Evolutionary conservation across 2,888 invertebrate genomes (phyloP), one percentile per base, ranked within the genome.

Genomic region (Apotomis capreana): DNA sequence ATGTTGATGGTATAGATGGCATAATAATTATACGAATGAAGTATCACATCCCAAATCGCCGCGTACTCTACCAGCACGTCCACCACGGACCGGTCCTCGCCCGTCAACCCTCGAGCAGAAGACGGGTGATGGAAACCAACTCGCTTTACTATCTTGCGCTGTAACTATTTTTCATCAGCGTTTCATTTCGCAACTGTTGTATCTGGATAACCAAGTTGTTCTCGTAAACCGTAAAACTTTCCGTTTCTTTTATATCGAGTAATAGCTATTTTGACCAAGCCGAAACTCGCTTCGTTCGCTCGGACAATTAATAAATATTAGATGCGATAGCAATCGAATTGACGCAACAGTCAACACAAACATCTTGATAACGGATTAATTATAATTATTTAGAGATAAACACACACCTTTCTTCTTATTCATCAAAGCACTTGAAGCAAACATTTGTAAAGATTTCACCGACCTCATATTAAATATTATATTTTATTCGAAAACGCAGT

Each of bases 21-120:
- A 15, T 15, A 15, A 15, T 15, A 0, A 15, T 15, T 15, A 15
- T 15, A 15, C 15, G 15, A 15, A 15, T 15, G 15, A 15, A 15
- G 15, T 15, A 15, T 15, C 15, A 15, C 1, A 15, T 15, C 1
- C 15, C 15, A 15, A 15, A 15, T n/a, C 10, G 98, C 98, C 37
- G 98, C 98, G 80, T 98, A 94, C 83, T 96, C 95, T 78, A 96
- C 96, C 13, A 98, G 90, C 67, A 97, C 95, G 88, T 97, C 97
- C 60, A 97, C 95, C 62, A 96, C 95, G 74, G 96, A 96, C 84
- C 97, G 94, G 75, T 96, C 95, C 77, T 95, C 94, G 49, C 96
- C 95, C 1, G 95, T 95, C 49, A 96, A 86, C 77, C 95, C 94
- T 94, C 88, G 4, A 67, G 68, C 78, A 13, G 54, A 55, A 40